Evolutionary conservation across 2,888 invertebrate genomes (phyloP), one percentile per base, ranked within the genome.

Genomic region (Campopleginae sp.): DNA sequence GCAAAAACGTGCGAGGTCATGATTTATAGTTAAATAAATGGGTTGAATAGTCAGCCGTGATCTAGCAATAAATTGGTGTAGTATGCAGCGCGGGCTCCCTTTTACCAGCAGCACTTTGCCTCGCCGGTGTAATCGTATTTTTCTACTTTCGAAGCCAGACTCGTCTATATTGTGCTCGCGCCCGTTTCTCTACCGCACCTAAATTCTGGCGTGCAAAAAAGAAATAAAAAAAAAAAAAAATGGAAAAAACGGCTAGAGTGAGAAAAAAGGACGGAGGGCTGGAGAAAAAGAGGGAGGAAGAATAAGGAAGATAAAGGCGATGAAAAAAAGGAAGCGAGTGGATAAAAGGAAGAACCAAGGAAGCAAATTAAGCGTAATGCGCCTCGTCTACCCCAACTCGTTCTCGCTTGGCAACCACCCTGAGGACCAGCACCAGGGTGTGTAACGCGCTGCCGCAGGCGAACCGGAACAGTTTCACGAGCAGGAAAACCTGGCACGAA

Each of bases 281-380:
- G 58, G 31, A 51, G 27, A 63, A 23, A 68, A 58, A 27, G n/a
- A 51, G 51, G 12, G n/a, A 33, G 58, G 58, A 17, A 42, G 65
- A 68, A 14, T 42, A 51, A 42, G 58, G 23, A 61, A 68, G 68
- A 23, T 38, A 66, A 44, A 65, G 63, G 61, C 46, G 58, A 83
- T 54, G 78, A 63, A 48, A 77, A 77, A 80, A 77, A 63, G 54
- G 33, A 14, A 61, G 58, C 38, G 19, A 65, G 58, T 38, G 84
- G 71, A 76, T 81, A 80, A 85, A 77, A 85, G 79, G 68, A 79
- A 81, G 85, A 87, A 82, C 80, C 86, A 86, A 86, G 84, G 82
- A 84, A 88, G 88, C 88, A 88, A 89, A 89, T 89, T 89, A 88
- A 89, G 86, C 88, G 89, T 87, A 89, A 88, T 89, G 85, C 82